Evolutionary conservation across 2,888 invertebrate genomes (phyloP).

Genomic region (Copidosoma aretas): DNA sequence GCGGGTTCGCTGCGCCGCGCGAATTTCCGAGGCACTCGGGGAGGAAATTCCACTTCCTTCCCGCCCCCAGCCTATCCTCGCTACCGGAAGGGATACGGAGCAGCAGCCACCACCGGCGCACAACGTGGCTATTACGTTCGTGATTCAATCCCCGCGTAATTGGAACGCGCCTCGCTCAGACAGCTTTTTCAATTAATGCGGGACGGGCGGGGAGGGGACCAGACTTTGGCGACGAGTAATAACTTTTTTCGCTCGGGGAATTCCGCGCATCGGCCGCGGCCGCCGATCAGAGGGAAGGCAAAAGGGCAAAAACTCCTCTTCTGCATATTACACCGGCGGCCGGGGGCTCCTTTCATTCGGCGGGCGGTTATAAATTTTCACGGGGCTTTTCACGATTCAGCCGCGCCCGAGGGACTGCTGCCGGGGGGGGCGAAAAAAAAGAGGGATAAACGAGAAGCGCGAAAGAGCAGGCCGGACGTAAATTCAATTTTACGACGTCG

Average conservation of each 20-base stretch:
- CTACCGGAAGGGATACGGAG: slow-evolving; percentile 35
- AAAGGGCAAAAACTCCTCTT: neutral
- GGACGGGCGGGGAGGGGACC: slow-evolving; percentile 1
- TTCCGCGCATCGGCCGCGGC: too few relatives aligned
- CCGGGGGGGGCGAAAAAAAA: slow-evolving; percentile 16
- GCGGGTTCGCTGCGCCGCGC: neutral
- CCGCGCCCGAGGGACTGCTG: slow-evolving; percentile 11
- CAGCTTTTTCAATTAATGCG: slow-evolving; percentile 45
- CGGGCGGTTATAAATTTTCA: slow-evolving; percentile 35
- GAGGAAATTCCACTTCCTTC: slow-evolving; percentile 42
- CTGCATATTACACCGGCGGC: neutral
- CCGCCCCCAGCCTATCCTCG: slow-evolving; percentile 12
- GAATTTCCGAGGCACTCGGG: slow-evolving; percentile 22
- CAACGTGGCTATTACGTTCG: slow-evolving; percentile 46
- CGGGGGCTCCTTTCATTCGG: slow-evolving; percentile 28
- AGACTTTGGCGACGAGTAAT: neutral
- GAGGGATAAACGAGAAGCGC: too few relatives aligned
- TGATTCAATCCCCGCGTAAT: slow-evolving; percentile 53
- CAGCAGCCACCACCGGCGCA: slow-evolving; percentile 35
- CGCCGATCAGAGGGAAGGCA: neutral
- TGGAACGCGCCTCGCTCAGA: slow-evolving; percentile 49
- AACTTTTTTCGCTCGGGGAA: neutral
- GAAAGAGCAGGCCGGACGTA: slow-evolving; percentile 14
- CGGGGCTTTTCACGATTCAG: slow-evolving; percentile 32
- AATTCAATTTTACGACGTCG: slow-evolving; percentile 28